Evolutionary conservation across 2,113 vertebrate species (phyloP).

Genomic region (Aspiorhynchus laticeps): DNA sequence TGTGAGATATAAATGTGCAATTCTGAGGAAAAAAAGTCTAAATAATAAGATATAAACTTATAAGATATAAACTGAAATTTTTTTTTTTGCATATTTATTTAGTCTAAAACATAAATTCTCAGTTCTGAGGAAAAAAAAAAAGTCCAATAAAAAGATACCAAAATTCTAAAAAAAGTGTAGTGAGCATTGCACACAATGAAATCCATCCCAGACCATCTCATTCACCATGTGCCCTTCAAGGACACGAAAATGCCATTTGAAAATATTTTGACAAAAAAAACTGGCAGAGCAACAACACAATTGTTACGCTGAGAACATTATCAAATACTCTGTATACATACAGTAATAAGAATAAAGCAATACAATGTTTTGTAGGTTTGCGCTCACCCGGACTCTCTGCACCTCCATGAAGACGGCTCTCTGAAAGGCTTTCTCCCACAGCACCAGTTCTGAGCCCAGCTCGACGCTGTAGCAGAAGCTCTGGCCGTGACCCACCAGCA

Average conservation of each 20-base stretch:
- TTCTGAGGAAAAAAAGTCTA: too few relatives aligned
- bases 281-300: too few relatives aligned
- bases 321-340: too few relatives aligned
- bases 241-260: neutral
- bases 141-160: too few relatives aligned
- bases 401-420: slow-evolving; percentile 91
- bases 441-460: slow-evolving; percentile 82
- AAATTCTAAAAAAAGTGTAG: neutral
- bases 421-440: slow-evolving; percentile 93
- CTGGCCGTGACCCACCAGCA: slow-evolving; percentile 84
- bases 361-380: neutral
- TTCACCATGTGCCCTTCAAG: neutral
- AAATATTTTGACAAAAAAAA: neutral
- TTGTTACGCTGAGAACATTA: too few relatives aligned
- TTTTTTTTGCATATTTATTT: too few relatives aligned
- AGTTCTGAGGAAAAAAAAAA: too few relatives aligned
- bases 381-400: slow-evolving; percentile 85
- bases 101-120: too few relatives aligned
- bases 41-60: neutral
- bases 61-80: too few relatives aligned
- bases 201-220: neutral
- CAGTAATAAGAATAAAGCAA: too few relatives aligned
- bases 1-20: too few relatives aligned
- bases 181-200: neutral
- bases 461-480: slow-evolving; percentile 88